Conservation (phyloP, 2,888 invertebrate genomes). For the Tryphoninae sp. region DNA sequence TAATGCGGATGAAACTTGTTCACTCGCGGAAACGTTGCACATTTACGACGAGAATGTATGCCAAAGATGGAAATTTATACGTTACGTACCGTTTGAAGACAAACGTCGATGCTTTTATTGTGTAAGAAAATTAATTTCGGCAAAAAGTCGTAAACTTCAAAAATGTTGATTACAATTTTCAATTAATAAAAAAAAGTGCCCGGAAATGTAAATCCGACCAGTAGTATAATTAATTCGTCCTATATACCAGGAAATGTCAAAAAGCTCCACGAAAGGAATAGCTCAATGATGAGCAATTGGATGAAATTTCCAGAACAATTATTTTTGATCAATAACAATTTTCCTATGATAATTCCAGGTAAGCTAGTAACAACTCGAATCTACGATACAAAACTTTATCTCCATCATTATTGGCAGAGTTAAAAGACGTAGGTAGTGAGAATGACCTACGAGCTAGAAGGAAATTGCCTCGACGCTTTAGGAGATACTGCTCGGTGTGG, state of each 20-base stretch:
- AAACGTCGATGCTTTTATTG: no score
- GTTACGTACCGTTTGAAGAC: no score
- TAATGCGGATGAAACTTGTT: no score
- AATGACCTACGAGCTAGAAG: conserved; percentile 56
- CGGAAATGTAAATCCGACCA: background rate
- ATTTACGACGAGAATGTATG: no score
- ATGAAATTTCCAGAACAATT: no score
- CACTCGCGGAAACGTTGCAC: no score
- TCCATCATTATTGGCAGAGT: conserved; percentile 2
- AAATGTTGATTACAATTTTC: background rate
- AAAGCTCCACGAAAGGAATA: background rate
- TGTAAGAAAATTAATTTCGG: background rate
- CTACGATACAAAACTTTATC: background rate
- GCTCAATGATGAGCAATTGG: background rate
- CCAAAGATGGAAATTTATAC: no score
- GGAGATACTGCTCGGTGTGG: conserved; percentile 48
- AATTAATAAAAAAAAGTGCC: background rate
- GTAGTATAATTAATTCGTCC: background rate
- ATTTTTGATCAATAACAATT: background rate
- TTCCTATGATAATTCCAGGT: background rate
- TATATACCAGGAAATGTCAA: background rate
- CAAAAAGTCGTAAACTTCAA: background rate
- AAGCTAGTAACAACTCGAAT: background rate
- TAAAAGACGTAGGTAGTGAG: conserved; percentile 14
- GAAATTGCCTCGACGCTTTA: conserved; percentile 56